Evolutionary conservation across 2,113 vertebrate genomes (phyloP).

Genomic region (Oxyruncus cristatus): DNA sequence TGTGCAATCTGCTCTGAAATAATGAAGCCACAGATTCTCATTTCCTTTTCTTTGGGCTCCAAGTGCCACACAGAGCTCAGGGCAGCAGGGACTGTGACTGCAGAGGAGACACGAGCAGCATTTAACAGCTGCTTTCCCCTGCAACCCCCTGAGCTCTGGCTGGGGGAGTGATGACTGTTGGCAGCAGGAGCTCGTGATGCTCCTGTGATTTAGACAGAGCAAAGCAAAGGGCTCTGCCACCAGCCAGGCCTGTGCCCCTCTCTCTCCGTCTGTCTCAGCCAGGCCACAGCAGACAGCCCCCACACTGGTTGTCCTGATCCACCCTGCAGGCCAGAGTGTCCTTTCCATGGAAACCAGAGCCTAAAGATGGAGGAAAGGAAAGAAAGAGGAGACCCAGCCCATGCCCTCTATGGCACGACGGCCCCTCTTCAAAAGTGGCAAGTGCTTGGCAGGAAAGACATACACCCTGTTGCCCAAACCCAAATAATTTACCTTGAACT

Average conservation of each 20-base stretch:
- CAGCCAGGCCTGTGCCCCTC: neutral
- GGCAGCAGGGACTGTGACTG: neutral
- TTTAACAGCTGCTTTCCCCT: neutral
- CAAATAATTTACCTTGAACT: neutral
- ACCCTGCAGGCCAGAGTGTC: neutral
- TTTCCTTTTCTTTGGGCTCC: neutral
- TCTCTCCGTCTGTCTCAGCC: neutral
- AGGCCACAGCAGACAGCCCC: neutral
- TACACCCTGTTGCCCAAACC: neutral
- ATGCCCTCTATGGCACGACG: rapidly evolving
- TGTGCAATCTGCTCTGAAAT: neutral
- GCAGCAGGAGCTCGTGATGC: neutral
- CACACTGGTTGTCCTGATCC: neutral
- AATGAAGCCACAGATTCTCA: neutral
- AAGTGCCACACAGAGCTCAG: neutral
- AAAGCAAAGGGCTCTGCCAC: neutral
- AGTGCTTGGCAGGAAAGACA: neutral
- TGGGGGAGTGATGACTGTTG: neutral
- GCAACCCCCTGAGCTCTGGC: neutral
- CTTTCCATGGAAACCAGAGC: neutral
- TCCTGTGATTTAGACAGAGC: neutral
- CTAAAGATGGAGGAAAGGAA: neutral
- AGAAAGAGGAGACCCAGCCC: neutral
- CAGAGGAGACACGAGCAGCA: neutral
- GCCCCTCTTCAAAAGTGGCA: neutral